A percentile compares a stretch with the other conserved stretches of the same genome.
phyloP scores from a whole-genome alignment of 2,113 vertebrate species.

The Talpa occidentalis region DNA sequence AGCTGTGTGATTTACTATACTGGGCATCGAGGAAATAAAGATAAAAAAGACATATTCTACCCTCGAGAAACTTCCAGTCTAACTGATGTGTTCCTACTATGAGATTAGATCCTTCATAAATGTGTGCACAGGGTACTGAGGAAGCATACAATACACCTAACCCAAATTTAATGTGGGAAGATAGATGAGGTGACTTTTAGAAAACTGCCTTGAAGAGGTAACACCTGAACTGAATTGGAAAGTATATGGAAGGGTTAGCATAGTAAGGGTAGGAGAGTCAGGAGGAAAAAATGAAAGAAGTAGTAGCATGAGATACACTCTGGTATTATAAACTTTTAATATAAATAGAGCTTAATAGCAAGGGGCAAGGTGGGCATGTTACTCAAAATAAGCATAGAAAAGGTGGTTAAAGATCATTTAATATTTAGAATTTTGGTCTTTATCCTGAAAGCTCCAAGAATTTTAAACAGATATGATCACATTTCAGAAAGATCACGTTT shows the following conservation, averaged over 20 bases:
- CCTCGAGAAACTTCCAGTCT: not conserved
- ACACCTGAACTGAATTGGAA: not conserved
- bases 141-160: not conserved
- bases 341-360: not conserved
- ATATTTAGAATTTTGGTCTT: not conserved
- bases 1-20: not conserved
- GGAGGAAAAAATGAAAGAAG: not conserved
- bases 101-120: not conserved
- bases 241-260: not conserved
- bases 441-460: conserved; percentile 9
- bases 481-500: conserved; percentile 45
- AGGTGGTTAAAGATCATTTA: not conserved
- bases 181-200: not conserved
- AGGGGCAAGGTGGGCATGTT: no score
- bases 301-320: not conserved
- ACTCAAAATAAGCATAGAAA: not conserved
- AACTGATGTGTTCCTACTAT: not conserved
- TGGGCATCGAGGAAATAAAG: not conserved
- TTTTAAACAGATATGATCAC: not conserved
- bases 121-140: not conserved
- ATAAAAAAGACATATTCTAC: not conserved
- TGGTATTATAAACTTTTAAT: not conserved
- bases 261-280: not conserved
- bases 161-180: not conserved
- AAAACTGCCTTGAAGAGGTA: not conserved